Conservation (phyloP, 2,113 vertebrate species). For the Petrocephalus zakoni region DNA sequence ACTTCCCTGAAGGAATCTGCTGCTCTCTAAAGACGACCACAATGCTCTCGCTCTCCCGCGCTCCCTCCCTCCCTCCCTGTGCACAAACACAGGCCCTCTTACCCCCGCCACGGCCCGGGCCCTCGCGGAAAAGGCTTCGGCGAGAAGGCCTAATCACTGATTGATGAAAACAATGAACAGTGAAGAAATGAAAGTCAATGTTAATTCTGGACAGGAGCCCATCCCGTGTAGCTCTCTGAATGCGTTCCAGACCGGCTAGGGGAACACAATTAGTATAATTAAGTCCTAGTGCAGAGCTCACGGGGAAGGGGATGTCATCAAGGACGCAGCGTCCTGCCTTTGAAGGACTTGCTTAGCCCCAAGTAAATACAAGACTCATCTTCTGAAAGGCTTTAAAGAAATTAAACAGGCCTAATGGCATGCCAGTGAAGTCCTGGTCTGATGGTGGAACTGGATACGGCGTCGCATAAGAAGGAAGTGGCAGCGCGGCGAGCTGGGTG, state of each 20-base stretch:
- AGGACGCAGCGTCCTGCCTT: constrained; percentile 13
- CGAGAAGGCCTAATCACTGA: not conserved
- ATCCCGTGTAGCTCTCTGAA: constrained; percentile 14
- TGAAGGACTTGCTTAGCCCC: not conserved
- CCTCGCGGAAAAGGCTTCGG: not conserved
- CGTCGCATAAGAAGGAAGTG: not conserved
- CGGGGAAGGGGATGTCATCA: constrained; percentile 7
- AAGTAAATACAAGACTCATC: not conserved
- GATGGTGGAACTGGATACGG: not conserved
- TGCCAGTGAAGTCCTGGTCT: not conserved
- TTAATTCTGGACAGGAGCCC: constrained; percentile 21
- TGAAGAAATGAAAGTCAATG: constrained; percentile 22
- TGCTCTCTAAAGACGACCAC: constrained; percentile 34
- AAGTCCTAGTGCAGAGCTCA: constrained; percentile 18
- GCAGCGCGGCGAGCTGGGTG: too few species aligned
- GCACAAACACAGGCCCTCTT: constrained; percentile 8
- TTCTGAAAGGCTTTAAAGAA: constrained; percentile 12
- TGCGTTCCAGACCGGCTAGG: constrained; percentile 2
- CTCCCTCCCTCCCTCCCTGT: not conserved
- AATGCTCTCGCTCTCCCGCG: constrained; percentile 3
- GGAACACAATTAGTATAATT: constrained; percentile 24
- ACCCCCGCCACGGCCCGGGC: not conserved
- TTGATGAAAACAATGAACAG: constrained; percentile 9
- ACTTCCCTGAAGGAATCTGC: constrained; percentile 43
- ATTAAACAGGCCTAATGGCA: not conserved